Evolutionary conservation across 2,888 invertebrate species (phyloP).

Genomic region (Pheosia gnoma): DNA sequence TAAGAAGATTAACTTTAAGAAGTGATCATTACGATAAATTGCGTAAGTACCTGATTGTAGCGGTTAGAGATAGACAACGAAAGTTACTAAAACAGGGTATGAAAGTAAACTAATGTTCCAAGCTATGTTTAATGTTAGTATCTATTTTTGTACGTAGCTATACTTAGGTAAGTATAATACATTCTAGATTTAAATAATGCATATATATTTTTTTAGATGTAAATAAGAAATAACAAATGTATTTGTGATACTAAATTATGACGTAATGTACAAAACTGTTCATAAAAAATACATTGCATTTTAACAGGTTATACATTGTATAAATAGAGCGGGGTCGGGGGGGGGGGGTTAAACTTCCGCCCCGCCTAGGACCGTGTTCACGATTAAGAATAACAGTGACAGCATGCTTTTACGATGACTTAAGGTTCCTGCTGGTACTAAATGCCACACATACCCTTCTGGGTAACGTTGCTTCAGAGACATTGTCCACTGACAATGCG

Average conservation of each 20-base stretch:
- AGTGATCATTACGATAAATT: background rate
- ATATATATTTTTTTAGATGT: background rate
- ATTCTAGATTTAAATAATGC: background rate
- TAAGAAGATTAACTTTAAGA: background rate
- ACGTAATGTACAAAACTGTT: too few species aligned
- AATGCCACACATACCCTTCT: too few species aligned
- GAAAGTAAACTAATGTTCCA: constrained; percentile 16
- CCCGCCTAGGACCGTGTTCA: too few species aligned
- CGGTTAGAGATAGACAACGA: constrained; percentile 14
- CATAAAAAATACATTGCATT: too few species aligned
- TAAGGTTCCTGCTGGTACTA: too few species aligned
- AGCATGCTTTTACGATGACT: too few species aligned
- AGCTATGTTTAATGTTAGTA: constrained; percentile 14
- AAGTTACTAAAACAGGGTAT: constrained; percentile 31
- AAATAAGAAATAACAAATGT: background rate
- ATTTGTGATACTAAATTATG: too few species aligned
- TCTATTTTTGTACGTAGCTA: background rate
- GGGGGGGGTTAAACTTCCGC: too few species aligned
- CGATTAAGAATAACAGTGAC: too few species aligned
- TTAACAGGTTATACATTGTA: too few species aligned
- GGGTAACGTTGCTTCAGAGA: too few species aligned
- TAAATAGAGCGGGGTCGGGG: too few species aligned
- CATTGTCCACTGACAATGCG: background rate
- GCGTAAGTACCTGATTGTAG: constrained; percentile 5
- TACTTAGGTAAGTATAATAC: background rate